Conservation (phyloP, 2,113 vertebrate species). For the Oreotrochilus melanogaster region DNA sequence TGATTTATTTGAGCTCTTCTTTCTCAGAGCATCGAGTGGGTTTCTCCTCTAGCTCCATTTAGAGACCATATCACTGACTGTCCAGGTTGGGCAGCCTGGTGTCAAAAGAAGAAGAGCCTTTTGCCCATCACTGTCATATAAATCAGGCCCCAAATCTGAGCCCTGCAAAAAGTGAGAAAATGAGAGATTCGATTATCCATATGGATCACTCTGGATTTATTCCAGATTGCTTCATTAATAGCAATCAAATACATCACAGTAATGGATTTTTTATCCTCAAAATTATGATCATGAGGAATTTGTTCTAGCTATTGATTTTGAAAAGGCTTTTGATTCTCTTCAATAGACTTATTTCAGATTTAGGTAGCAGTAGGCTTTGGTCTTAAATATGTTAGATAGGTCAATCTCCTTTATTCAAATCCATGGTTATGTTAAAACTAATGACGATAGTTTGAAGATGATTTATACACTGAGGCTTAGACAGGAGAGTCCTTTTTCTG, state of each 20-base stretch:
- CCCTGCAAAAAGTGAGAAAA: conserved; percentile 58
- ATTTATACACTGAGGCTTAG: conserved; percentile 50
- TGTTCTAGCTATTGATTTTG: conserved; percentile 71
- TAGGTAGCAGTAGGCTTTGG: conserved; percentile 60
- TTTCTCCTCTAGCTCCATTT: neutral
- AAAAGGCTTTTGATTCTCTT: conserved; percentile 69
- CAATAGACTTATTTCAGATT: conserved; percentile 71
- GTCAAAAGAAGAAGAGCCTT: neutral
- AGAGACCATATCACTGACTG: neutral
- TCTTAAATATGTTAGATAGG: conserved; percentile 61
- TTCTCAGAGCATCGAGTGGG: neutral
- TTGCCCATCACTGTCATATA: neutral
- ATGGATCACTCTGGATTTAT: conserved; percentile 70
- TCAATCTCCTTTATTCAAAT: conserved; percentile 69
- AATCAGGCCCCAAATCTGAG: conserved; percentile 13
- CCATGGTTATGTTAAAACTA: conserved; percentile 66
- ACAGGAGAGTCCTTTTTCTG: conserved; percentile 11
- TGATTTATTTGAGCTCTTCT: neutral
- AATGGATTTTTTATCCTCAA: conserved; percentile 74
- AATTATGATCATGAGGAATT: conserved; percentile 68
- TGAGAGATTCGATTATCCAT: conserved; percentile 67
- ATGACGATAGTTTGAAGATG: conserved; percentile 67
- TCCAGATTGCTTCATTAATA: conserved; percentile 74
- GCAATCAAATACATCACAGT: conserved; percentile 69
- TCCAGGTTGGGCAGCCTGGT: neutral